These are phyloP conservation scores for Cepphus grylle DNA, from an alignment of 2,113 vertebrate species.

Conservation along the genomic window DNA sequence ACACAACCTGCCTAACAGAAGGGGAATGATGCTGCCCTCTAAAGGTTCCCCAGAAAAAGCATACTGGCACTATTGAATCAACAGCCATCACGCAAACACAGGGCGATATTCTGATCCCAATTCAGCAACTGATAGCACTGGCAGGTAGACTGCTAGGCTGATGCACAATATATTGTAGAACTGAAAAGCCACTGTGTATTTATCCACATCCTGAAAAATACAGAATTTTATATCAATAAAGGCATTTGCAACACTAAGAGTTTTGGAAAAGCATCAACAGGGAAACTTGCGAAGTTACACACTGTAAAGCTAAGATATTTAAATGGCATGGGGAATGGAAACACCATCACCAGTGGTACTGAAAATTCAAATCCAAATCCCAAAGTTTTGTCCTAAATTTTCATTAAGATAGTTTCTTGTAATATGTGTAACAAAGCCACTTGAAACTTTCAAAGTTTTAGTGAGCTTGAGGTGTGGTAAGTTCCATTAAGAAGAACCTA, in stretches of 20 bases:
- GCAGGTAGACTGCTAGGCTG: not conserved
- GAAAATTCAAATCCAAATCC: not conserved
- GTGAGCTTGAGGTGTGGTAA: not conserved
- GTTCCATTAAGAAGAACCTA: not conserved
- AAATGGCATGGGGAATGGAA: not conserved
- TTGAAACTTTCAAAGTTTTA: not conserved
- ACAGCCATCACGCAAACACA: not conserved
- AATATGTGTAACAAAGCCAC: not conserved
- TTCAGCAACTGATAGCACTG: not conserved
- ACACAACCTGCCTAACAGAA: not conserved
- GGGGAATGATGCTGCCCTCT: conserved; percentile 54
- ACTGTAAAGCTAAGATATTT: not conserved
- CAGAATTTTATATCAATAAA: not conserved
- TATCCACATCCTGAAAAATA: not conserved
- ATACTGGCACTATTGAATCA: fast-evolving
- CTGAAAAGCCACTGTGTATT: not conserved
- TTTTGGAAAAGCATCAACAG: not conserved
- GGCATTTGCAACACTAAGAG: not conserved
- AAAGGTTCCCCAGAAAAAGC: conserved; percentile 6
- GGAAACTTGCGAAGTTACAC: not conserved
- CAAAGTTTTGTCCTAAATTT: not conserved
- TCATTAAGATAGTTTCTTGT: not conserved
- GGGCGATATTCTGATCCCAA: not conserved
- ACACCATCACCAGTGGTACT: not conserved
- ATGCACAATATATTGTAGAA: fast-evolving